Base-by-base conservation (phyloP, 1,140 invertebrate genomes). In the Drosophila melanica region DNA sequence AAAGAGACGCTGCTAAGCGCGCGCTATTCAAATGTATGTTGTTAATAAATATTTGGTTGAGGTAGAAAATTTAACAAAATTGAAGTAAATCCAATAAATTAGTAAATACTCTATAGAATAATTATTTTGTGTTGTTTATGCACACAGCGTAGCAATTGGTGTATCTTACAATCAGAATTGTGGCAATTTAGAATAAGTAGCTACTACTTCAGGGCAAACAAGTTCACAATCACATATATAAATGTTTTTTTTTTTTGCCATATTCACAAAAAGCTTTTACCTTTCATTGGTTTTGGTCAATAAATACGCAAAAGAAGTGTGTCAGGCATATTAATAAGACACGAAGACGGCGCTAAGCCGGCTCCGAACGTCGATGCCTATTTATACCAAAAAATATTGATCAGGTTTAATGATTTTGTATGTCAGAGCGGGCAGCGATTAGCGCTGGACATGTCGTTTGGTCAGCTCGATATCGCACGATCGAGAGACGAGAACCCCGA, bases 291-390 rank as follows among this genome's bases (percentile, higher is more conserved):
- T 39, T 39, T 47, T 30, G 30, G n/a, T n/a, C 44, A 70, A 75
- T 70, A 50, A 60, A 69, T 54, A 48, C 9, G 37, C 18, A 37
- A 44, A 27, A 48, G 57, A 87, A 67, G 57, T 82, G 79, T 87
- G 84, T 73, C 65, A 79, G 42, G 79, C 76, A 86, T 86, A 70
- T 45, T 79, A 87, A 86, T 87, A 75, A 86, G 76, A 35, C 55
- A 12, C n/a, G 41, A 23, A 33, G 18, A 42, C 55, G 39, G 51
- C 37, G 51, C 41, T 70, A 60, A 72, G 55, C 37, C 62, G n/a
- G 50, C 50, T 41, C 44, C 51, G 33, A 45, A 11, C 23, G 23
- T 35, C 33, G 33, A 35, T 35, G 9, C 33, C 33, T 7, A 33
- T 33, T 33, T 6, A 4, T 33, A 6, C 12, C 16, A 78, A 69